Evolutionary conservation across 2,113 vertebrate genomes (phyloP), one percentile per base, ranked within the genome.

Genomic region (Tupaia chinensis): DNA sequence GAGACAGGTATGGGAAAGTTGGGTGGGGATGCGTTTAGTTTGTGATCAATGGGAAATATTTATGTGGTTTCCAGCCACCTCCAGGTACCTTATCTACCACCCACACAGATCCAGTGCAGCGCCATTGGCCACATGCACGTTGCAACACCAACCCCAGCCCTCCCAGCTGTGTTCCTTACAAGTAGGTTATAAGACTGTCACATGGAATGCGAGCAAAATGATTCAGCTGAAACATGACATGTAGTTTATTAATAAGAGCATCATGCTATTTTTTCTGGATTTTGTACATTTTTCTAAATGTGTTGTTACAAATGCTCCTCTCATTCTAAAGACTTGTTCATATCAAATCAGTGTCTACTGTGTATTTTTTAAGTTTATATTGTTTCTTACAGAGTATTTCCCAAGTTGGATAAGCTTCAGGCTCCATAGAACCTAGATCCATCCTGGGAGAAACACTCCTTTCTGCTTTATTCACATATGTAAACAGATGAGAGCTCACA

Each of bases 401-500:
- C 6, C 22, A 32, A 53, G 69, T 56, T 87, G 9, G 63, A 70
- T 77, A 83, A 77, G n/a, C 63, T 63, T 83, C 2, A 15, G 20
- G 94, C 3, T 29, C 12, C 54, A 76, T 1, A 54, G 27, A 92
- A 82, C 17, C 17, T 77, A 34, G 25, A 69, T 83, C 63, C 15
- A 89, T 25, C 25, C 25, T 32, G 29, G 7, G 27, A 27, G 6
- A n/a, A 20, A 69, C 70, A 82, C 82, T 56, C 29, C 44, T 92
- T 68, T 56, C 23, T 34, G n/a, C 74, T 78, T 91, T 70, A 70
- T 83, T 76, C 10, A 70, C 83, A 29, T 83, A 25, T 61, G 20
- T 76, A 82, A 89, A 94, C 14, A 68, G 54, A 91, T 44, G 0
- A 87, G 82, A 95, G 77, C 20, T 82, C 77, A 70, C 17, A 70